Conservation (phyloP, 2,113 vertebrate species). For the Glaucidium brasilianum region DNA sequence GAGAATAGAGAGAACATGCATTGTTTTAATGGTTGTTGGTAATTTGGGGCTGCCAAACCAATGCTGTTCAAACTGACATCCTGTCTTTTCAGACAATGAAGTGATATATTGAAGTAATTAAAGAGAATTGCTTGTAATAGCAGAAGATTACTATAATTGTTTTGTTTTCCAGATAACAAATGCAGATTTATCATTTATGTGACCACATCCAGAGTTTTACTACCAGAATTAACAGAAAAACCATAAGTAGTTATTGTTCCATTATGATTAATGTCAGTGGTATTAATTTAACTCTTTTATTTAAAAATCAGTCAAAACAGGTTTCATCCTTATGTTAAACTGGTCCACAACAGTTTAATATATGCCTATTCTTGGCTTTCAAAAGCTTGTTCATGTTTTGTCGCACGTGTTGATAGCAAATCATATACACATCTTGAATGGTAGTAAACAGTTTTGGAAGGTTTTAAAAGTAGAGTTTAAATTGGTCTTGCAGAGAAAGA, state of each 20-base stretch:
- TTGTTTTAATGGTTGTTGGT: neutral
- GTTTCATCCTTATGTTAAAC: neutral
- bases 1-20: neutral
- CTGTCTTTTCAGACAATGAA: conserved; percentile 28
- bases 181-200: neutral
- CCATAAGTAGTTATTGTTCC: neutral
- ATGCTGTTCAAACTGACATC: conserved; percentile 11
- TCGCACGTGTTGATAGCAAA: neutral
- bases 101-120: conserved; percentile 37
- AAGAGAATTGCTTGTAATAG: conserved; percentile 45
- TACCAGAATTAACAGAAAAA: neutral
- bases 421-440: neutral
- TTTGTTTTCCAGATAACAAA: conserved; percentile 38
- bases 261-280: neutral
- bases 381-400: neutral
- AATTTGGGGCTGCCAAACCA: conserved; percentile 23
- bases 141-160: conserved; percentile 28
- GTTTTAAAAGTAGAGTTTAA: neutral
- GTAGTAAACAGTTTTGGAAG: neutral
- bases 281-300: neutral
- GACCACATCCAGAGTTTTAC: neutral
- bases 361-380: neutral
- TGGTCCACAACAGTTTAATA: neutral
- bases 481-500: neutral
- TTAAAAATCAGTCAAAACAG: neutral